Evolutionary conservation across 2,113 vertebrate species (phyloP), one percentile per base, ranked within the genome.

Genomic region (Holacanthus passer): DNA sequence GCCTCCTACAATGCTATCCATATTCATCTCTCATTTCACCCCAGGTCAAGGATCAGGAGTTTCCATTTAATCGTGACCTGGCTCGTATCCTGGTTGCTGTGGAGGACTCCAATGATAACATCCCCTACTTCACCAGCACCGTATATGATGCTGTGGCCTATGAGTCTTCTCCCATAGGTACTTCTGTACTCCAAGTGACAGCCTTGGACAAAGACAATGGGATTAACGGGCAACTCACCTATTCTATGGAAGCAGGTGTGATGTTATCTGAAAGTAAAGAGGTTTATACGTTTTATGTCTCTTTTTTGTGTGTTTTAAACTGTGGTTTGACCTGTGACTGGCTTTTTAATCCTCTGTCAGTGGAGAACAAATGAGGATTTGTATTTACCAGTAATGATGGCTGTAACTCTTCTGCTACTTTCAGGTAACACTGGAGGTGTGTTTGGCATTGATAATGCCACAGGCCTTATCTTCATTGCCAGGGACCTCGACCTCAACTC

Each of bases 21-120:
- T 84, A 79, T 86, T 83, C 53, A 70, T 80, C 47, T 83, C 56
- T 88, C 59, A 17, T 81, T 77, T 78, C 50, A 17, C 73, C 60
- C 0, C 84, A 99, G 98, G 98, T 99, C 80, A 97, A 98, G 92
- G 98, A 99, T 93, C 98, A 99, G 91, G 98, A 99, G 89, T 97
- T 99, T 88, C 98, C 98, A 37, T 99, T 98, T 60, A 96, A 97
- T 91, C 96, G 98, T 80, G 99, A 98, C 90, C 88, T 99, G 94
- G 97, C 96, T 80, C 96, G 97, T 43, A 96, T 99, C 81, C 94
- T 96, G 88, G 96, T 99, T 82, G 96, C 96, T 5, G 97, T 99
- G 87, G 97, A 99, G 82, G 98, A 99, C 89, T 95, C 96, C 70
- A 99, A 99, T 35, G 98, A 99, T 79, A 98, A 99, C 83, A 96